Evolutionary conservation across 2,113 vertebrate genomes (phyloP).

Genomic region (Murina feae): DNA sequence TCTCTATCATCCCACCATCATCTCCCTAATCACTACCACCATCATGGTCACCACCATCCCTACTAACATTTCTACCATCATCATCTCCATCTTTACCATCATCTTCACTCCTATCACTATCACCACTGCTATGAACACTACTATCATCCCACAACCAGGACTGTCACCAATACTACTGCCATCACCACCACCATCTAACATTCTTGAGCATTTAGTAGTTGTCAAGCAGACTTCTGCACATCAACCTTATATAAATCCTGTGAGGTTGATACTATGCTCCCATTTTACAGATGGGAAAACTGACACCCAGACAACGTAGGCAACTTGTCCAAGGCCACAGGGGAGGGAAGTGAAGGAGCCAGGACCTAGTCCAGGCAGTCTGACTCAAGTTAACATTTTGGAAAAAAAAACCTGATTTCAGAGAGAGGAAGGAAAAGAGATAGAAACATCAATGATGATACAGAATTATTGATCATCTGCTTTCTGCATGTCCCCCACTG

Average conservation of each 20-base stretch:
- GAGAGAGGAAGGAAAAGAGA: too few relatives aligned
- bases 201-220: neutral
- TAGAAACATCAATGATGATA: too few relatives aligned
- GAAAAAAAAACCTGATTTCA: too few relatives aligned
- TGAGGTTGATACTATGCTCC: neutral
- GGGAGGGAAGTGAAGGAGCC: neutral
- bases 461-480: too few relatives aligned
- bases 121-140: too few relatives aligned
- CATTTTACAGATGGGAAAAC: neutral
- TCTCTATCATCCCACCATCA: too few relatives aligned
- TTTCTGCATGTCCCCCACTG: too few relatives aligned
- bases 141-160: too few relatives aligned
- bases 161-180: too few relatives aligned
- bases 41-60: neutral
- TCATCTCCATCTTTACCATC: too few relatives aligned
- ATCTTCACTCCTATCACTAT: neutral
- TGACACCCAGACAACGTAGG: neutral
- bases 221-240: neutral
- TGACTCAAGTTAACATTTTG: too few relatives aligned
- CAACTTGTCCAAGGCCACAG: neutral
- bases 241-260: neutral
- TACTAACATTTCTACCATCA: neutral
- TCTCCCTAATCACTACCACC: neutral
- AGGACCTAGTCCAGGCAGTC: neutral
- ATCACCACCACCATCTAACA: too few relatives aligned